Evolutionary conservation across 1,140 invertebrate genomes (phyloP), one percentile per base, ranked within the genome.

Genomic region (Aphelinus atriplicis): DNA sequence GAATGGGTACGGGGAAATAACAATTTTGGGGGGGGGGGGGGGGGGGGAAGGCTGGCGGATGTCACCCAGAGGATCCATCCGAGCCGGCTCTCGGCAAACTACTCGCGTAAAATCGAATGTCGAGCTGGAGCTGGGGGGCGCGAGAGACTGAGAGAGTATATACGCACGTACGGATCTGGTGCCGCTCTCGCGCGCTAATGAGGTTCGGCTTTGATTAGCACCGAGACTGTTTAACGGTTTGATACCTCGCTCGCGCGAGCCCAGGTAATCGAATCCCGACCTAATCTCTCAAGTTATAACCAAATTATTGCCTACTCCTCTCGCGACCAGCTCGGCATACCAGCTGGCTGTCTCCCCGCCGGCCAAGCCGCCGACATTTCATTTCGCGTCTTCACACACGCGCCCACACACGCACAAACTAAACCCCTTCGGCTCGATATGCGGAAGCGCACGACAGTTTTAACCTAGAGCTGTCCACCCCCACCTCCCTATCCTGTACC

Each of bases 251-350:
- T 4, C 4, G 51, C 51, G 4, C 51, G 4, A 6, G 51, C 51
- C 9, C 84, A 81, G 83, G 85, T 88, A 88, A 88, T 88, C 86
- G 86, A 88, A 88, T 88, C 85, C 85, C 84, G 87, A 88, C 85
- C 87, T 88, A 88, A 88, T 88, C 87, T 88, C 87, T 88, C 87
- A 88, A 88, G 85, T 88, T 88, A 88, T 88, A 88, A 88, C 85
- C 83, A 81, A 85, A 87, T 88, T 88, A 88, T 88, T 87, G 83
- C 87, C 84, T 87, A 83, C 85, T 88, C 86, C 86, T n/a, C 67
- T 57, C 68, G 58, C 66, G 26, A 26, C 26, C 26, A 26, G 26
- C 26, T 26, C 26, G 26, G 26, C 26, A 26, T 26, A 26, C 26
- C 26, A 26, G 26, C 26, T 26, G 26, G 26, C 26, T 26, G 26